A percentile compares a stretch with the other conserved stretches of the same genome.
phyloP scores from a whole-genome alignment of 2,797 vertebrate species.

The Sebastolobus altivelis region DNA sequence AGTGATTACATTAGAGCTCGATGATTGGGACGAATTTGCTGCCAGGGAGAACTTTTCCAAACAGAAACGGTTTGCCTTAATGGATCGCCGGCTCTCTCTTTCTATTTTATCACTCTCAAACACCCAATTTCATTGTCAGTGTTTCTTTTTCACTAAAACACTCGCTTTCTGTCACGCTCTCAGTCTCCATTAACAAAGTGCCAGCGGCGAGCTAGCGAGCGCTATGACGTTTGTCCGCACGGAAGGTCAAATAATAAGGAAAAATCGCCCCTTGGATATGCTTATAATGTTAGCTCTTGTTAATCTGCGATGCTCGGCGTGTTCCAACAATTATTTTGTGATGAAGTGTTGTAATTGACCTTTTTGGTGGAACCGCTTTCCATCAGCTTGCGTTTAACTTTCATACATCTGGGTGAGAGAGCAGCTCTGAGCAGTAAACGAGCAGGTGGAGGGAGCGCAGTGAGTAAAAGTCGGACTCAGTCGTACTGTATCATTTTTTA shows the following conservation, averaged over 20 bases:
- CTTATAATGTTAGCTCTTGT: slow-evolving; percentile 55
- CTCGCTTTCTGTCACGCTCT: slow-evolving; percentile 53
- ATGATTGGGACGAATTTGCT: slow-evolving; percentile 81
- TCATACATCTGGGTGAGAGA: slow-evolving; percentile 43
- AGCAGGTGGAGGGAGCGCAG: slow-evolving; percentile 13
- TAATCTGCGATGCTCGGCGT: slow-evolving; percentile 60
- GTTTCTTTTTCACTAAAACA: slow-evolving; percentile 49
- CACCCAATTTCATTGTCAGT: slow-evolving; percentile 75
- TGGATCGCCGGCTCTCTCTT: slow-evolving; percentile 60
- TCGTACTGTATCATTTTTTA: slow-evolving; percentile 9
- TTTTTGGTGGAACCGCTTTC: slow-evolving; percentile 48
- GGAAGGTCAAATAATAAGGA: slow-evolving; percentile 35
- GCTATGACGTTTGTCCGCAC: slow-evolving; percentile 26
- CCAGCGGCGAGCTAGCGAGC: not conserved
- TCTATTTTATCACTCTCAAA: slow-evolving; percentile 76
- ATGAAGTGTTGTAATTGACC: slow-evolving; percentile 70
- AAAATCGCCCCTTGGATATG: slow-evolving; percentile 51
- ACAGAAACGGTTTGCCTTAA: slow-evolving; percentile 71
- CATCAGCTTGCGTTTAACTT: slow-evolving; percentile 42
- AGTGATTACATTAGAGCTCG: slow-evolving; percentile 80
- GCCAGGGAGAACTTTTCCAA: slow-evolving; percentile 80
- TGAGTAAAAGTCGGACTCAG: not conserved
- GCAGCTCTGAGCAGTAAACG: slow-evolving; percentile 32
- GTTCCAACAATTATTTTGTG: slow-evolving; percentile 58
- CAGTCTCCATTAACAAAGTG: slow-evolving; percentile 50